Evolutionary conservation across 2,888 invertebrate species (phyloP), one percentile per base, ranked within the genome.

Genomic region (Cerceris rybyensis): DNA sequence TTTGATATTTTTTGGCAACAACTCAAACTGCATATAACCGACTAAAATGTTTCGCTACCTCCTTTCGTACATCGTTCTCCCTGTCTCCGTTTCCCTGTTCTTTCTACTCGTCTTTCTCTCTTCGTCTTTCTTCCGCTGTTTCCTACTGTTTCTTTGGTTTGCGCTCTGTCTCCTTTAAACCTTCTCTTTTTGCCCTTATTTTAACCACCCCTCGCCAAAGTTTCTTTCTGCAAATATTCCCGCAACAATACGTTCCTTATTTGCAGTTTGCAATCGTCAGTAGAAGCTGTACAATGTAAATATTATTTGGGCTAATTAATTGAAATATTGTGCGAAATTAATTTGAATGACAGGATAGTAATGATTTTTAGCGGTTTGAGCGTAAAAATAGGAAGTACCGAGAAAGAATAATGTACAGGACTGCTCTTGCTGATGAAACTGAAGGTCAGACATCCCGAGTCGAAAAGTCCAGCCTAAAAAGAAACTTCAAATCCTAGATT

Each of bases 1-100:
- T 91, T 90, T 89, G 86, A 90, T 90, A 91, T 90, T 90, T 90
- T 89, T 90, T 91, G 91, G 90, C 91, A 85, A 75, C 82, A 71
- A 61, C 80, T 90, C 90, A 87, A 88, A 86, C 86, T 86, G 83
- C 86, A 88, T 87, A 88, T 86, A 88, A 88, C 88, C 82, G 81
- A 86, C 86, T 88, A 85, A 89, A 91, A 91, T 89, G 88, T 91
- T 89, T 88, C 88, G 81, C 84, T 82, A 73, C 66, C 63, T 72
- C 67, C 68, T 64, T 75, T 71, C 42, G 59, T 28, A 14, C 68
- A 13, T 59, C 68, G 49, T 67, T 61, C 68, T 61, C 68, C n/a
- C 17, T 43, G 6, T 28, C 46, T 39, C 55, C 42, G 46, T 67
- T 50, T 52, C 58, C 13, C 43, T 13, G 28, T 42, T 8, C 14